phyloP scores from a whole-genome alignment of 2,113 vertebrate species.

The Strix uralensis region DNA sequence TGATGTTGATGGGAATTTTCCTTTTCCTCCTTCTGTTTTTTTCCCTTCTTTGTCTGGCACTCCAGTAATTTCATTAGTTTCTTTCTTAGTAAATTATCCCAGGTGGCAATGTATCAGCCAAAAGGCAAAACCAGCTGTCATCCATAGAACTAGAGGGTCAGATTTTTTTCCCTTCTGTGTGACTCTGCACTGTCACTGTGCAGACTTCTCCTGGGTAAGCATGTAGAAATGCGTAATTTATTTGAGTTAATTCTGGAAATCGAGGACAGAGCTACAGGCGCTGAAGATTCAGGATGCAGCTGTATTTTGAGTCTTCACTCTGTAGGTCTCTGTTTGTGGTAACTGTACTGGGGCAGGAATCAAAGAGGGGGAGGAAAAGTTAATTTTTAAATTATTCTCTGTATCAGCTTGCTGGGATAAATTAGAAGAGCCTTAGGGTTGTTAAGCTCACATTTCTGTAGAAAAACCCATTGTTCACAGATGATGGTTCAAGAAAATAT shows the following conservation, averaged over 20 bases:
- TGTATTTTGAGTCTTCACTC: background rate
- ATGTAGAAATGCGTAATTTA: conserved; percentile 42
- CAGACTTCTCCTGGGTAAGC: background rate
- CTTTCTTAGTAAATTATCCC: conserved; percentile 18
- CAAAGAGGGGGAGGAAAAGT: background rate
- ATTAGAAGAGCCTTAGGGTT: conserved; percentile 3
- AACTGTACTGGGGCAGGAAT: background rate
- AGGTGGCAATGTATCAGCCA: conserved; percentile 19
- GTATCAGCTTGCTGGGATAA: background rate
- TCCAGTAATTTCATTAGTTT: conserved; percentile 34
- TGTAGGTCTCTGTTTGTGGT: background rate
- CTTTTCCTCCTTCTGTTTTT: background rate
- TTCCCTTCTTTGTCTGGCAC: background rate
- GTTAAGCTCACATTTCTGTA: background rate
- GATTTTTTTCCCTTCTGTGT: background rate
- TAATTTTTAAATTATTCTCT: conserved; percentile 1
- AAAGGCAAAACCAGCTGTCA: background rate
- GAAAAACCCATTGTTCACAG: conserved; percentile 22
- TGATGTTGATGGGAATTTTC: background rate
- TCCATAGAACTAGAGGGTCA: background rate
- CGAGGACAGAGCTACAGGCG: background rate
- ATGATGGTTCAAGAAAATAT: background rate
- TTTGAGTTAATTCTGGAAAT: conserved; percentile 40
- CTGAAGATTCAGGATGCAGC: conserved; percentile 5
- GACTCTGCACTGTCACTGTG: conserved; percentile 12